phyloP scores from a whole-genome alignment of 2,888 invertebrate species.

The Plusia festucae region DNA sequence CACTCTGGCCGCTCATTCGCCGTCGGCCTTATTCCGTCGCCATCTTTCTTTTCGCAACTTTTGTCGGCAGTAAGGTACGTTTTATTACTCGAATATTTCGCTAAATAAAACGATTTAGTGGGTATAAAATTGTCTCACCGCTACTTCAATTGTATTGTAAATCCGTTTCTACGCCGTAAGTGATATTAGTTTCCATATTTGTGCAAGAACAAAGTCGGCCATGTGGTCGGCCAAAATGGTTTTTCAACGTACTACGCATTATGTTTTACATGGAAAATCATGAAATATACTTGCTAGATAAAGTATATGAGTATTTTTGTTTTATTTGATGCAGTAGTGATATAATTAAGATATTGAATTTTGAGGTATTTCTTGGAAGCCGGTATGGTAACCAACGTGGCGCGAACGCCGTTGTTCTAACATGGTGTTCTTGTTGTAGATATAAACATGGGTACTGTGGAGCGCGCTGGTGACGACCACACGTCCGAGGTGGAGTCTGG shows the following conservation, averaged over 20 bases:
- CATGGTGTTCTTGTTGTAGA: conserved; percentile 75
- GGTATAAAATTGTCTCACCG: conserved; percentile 42
- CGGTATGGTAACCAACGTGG: conserved; percentile 82
- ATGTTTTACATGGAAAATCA: conserved; percentile 74
- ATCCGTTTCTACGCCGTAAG: conserved; percentile 54
- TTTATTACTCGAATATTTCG: conserved; percentile 65
- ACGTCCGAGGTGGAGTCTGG: conserved; percentile 91
- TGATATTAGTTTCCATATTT: conserved; percentile 52
- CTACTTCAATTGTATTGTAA: conserved; percentile 41
- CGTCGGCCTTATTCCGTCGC: conserved; percentile 73
- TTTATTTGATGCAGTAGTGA: conserved; percentile 36
- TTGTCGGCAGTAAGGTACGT: conserved; percentile 86
- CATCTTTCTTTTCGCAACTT: conserved; percentile 86
- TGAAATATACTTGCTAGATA: conserved; percentile 43
- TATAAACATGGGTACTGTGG: conserved; percentile 90
- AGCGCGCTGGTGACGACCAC: conserved; percentile 90
- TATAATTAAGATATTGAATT: conserved; percentile 32
- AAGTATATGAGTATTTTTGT: conserved; percentile 41
- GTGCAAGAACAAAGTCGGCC: conserved; percentile 67
- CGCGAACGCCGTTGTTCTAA: conserved; percentile 68
- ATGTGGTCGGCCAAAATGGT: conserved; percentile 82
- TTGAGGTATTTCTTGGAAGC: conserved; percentile 58
- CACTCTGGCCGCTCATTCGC: conserved; percentile 61
- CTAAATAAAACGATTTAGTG: conserved; percentile 59
- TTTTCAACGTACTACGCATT: conserved; percentile 84